A percentile compares a stretch with the other conserved stretches of the same genome.
phyloP scores from a whole-genome alignment of 2,113 vertebrate genomes.

The Erpornis zantholeuca region DNA sequence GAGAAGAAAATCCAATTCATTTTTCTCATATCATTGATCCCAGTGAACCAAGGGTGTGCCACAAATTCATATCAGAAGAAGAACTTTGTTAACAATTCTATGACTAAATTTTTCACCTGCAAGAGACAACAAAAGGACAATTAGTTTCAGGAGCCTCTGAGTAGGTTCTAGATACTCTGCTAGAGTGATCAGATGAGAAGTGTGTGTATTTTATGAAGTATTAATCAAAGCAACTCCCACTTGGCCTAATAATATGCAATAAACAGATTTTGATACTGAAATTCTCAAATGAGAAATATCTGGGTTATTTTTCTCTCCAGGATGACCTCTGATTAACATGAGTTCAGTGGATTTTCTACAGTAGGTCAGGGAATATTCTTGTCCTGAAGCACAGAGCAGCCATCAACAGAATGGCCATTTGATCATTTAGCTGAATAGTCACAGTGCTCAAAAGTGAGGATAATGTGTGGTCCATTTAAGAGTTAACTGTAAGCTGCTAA shows the following conservation, averaged over 20 bases:
- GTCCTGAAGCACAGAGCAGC: background rate
- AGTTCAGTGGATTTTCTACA: slow-evolving; percentile 7
- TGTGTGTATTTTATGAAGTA: background rate
- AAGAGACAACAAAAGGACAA: background rate
- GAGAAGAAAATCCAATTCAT: background rate
- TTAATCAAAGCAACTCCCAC: background rate
- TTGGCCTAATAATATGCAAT: background rate
- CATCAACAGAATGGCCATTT: background rate
- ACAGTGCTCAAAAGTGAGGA: slow-evolving; percentile 16
- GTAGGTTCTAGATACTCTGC: background rate
- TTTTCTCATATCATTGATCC: background rate
- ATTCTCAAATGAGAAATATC: background rate
- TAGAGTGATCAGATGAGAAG: background rate
- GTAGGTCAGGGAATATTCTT: background rate
- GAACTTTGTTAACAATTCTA: background rate
- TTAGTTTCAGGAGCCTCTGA: background rate
- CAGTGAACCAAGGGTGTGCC: background rate
- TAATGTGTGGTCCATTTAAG: slow-evolving; percentile 42
- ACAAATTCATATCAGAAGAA: background rate
- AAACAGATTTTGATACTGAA: background rate
- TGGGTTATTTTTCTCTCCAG: background rate
- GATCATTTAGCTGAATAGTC: background rate
- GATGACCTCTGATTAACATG: background rate
- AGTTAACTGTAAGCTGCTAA: slow-evolving; percentile 65
- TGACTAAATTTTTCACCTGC: background rate